Evolutionary conservation across 2,113 vertebrate species (phyloP).

Genomic region (Morone saxatilis): DNA sequence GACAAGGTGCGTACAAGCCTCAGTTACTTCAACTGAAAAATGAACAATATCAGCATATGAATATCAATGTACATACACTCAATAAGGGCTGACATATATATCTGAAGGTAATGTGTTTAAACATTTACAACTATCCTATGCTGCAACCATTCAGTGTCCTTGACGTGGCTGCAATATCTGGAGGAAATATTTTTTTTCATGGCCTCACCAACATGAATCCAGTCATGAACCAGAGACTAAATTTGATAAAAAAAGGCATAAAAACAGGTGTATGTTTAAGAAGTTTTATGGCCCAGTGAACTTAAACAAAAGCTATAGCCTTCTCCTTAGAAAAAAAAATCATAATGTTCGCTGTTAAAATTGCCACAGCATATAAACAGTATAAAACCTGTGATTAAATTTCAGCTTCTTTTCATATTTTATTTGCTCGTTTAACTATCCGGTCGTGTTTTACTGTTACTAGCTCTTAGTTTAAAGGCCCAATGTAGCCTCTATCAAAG

Average conservation of each 20-base stretch:
- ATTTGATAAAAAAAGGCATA: background rate
- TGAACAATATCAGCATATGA: constrained; percentile 2
- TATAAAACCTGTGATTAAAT: constrained; percentile 52
- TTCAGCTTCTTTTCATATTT: constrained; percentile 56
- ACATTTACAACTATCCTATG: constrained; percentile 12
- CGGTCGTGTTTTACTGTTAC: constrained; percentile 55
- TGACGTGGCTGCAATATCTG: background rate
- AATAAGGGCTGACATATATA: background rate
- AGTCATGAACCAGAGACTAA: constrained; percentile 7
- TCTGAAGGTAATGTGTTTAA: constrained; percentile 9
- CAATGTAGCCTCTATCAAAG: constrained; percentile 42
- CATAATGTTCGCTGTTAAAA: constrained; percentile 31
- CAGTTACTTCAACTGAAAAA: constrained; percentile 12
- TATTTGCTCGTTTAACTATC: constrained; percentile 54
- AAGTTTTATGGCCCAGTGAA: constrained; percentile 25
- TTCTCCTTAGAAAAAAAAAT: constrained; percentile 11
- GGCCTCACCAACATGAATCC: constrained; percentile 20
- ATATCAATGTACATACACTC: constrained; percentile 10
- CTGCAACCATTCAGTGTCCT: constrained; percentile 12
- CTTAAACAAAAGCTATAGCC: constrained; percentile 24
- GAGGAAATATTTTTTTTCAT: background rate
- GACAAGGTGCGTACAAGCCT: constrained; percentile 45
- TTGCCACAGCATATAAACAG: constrained; percentile 41
- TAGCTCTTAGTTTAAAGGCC: constrained; percentile 50
- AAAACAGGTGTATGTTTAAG: background rate